phyloP scores from a whole-genome alignment of 2,797 vertebrate species.

The Tinamus major region DNA sequence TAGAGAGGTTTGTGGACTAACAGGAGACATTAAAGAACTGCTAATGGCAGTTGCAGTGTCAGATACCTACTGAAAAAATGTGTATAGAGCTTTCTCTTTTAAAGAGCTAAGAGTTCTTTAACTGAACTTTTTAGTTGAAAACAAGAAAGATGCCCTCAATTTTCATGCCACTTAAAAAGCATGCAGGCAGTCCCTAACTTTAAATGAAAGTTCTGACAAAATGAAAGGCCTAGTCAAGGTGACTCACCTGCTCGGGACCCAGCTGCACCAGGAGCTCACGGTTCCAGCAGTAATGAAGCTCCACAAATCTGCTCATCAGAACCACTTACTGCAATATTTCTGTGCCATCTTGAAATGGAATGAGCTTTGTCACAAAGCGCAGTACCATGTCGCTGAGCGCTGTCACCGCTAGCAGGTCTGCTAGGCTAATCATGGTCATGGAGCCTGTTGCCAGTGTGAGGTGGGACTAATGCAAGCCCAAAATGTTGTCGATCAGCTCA shows the following conservation, averaged over 20 bases:
- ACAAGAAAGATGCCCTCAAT: background rate
- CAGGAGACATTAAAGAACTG: background rate
- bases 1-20: rapidly evolving
- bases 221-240: no score
- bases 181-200: rapidly evolving
- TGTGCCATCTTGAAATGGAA: rapidly evolving
- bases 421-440: background rate
- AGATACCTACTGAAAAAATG: background rate
- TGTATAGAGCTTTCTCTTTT: background rate
- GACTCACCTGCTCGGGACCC: background rate
- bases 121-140: background rate
- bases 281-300: background rate
- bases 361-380: background rate
- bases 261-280: background rate
- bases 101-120: background rate
- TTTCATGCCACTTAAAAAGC: background rate
- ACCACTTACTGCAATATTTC: background rate
- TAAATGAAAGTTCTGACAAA: background rate
- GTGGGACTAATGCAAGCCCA: background rate
- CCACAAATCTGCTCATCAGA: background rate
- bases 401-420: background rate
- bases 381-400: rapidly evolving
- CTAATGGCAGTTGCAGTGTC: background rate
- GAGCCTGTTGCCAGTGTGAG: background rate
- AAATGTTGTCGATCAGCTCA: background rate